Evolutionary conservation across 1,140 invertebrate species (phyloP).

Genomic region (Galleria mellonella): DNA sequence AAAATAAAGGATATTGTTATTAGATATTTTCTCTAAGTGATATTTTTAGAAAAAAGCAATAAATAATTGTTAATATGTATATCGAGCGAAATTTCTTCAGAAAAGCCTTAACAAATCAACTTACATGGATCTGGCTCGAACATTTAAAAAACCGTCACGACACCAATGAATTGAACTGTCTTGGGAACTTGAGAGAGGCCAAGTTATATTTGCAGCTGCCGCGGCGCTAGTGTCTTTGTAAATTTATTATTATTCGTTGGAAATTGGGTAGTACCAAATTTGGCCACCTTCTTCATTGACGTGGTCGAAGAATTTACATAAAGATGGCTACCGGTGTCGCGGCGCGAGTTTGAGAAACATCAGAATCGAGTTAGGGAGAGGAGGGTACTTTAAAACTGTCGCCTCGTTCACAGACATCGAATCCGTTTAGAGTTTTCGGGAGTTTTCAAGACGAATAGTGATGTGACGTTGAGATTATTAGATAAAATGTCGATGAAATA

Average conservation of each 20-base stretch:
- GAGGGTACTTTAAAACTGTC: slow-evolving; percentile 70
- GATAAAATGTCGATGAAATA: too few relatives aligned
- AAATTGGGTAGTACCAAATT: slow-evolving; percentile 3
- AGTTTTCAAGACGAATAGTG: slow-evolving; percentile 31
- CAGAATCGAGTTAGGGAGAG: slow-evolving; percentile 62
- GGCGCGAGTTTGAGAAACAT: slow-evolving; percentile 43
- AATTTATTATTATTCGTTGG: not conserved
- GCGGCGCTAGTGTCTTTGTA: slow-evolving; percentile 14
- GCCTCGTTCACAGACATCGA: slow-evolving; percentile 68
- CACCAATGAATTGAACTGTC: slow-evolving; percentile 48
- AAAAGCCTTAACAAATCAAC: slow-evolving; percentile 25
- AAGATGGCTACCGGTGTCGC: slow-evolving; percentile 43
- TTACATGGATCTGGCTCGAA: slow-evolving; percentile 27
- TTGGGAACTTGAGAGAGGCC: slow-evolving; percentile 18
- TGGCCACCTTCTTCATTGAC: slow-evolving; percentile 30
- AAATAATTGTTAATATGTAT: not conserved
- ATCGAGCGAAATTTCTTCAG: slow-evolving; percentile 1
- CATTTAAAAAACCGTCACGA: slow-evolving; percentile 56
- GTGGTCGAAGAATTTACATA: slow-evolving; percentile 60
- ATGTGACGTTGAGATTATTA: slow-evolving; percentile 1
- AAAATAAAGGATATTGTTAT: too few relatives aligned
- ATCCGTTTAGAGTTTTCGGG: slow-evolving; percentile 64
- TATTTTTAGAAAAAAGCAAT: too few relatives aligned
- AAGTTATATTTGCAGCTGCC: slow-evolving; percentile 20
- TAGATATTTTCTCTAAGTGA: too few relatives aligned